Conservation (phyloP, 2,113 vertebrate species). For the Phainopepla nitens region DNA sequence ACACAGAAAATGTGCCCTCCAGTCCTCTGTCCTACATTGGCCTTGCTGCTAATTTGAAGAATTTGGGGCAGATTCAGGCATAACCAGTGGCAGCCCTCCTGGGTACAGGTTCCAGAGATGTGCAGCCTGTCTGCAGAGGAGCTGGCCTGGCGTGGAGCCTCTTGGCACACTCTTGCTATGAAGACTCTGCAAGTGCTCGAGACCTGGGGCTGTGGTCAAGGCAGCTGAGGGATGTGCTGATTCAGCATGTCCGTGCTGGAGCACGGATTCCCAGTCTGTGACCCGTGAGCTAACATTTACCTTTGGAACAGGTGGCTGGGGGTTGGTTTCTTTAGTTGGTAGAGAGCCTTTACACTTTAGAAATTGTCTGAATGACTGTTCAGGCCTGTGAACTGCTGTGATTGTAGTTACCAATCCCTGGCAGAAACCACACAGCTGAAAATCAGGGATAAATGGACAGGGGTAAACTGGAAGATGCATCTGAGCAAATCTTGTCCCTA, state of each 20-base stretch:
- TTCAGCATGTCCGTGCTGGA: background rate
- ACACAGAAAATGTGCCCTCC: background rate
- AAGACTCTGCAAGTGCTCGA: background rate
- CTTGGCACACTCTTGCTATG: background rate
- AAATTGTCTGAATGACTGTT: background rate
- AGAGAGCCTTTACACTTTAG: background rate
- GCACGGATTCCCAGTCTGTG: background rate
- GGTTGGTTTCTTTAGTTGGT: background rate
- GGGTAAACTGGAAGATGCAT: background rate
- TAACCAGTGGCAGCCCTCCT: background rate
- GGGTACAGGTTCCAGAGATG: background rate
- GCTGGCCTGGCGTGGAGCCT: background rate
- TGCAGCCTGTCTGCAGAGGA: background rate
- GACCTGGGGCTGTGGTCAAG: background rate
- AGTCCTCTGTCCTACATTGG: background rate
- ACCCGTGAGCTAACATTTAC: background rate
- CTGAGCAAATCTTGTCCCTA: background rate
- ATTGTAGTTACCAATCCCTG: background rate
- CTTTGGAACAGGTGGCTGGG: background rate
- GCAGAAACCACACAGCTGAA: background rate
- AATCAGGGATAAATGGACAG: background rate
- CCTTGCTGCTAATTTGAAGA: background rate
- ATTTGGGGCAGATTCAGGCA: background rate
- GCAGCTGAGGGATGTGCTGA: background rate
- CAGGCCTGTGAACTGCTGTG: background rate